Base-by-base conservation (phyloP, 2,888 invertebrate species). In the Eupithecia insigniata region DNA sequence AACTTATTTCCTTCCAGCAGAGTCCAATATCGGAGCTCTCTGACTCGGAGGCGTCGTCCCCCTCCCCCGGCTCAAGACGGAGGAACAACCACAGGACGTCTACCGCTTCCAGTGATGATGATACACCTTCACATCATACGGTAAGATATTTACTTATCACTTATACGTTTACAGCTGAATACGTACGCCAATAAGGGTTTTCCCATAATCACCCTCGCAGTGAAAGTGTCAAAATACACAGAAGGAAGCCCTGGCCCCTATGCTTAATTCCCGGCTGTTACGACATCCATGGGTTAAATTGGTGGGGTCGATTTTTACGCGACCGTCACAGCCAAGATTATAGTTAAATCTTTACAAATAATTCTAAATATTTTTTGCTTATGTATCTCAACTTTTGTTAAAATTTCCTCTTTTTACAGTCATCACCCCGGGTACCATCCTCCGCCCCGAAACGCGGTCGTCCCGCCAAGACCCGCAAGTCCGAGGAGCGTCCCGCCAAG, bases 21-120 rank as follows among this genome's bases (percentile, higher is more conserved):
- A 93, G 92, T 82, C 92, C 96, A 74, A 89, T 96, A 72, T 96
- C 96, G 77, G 95, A 95, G 83, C 88, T 96, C 78, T 96, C 96
- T 7, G 96, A 96, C 79, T 95, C 95, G 46, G 94, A 95, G 75
- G 86, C 92, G 70, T 90, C 93, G 32, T 90, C 91, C 58, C 89
- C 90, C 46, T 89, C 92, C 10, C 90, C 92, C 39, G 88, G 84
- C 46, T 79, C 81, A 72, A 83, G 92, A 51, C 84, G 90, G 67
- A 83, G 92, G 70, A 82, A 85, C 67, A 86, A 89, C 43, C 87
- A 87, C 79, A 86, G 91, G 72, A 89, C 91, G 72, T 90, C 95
- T 67, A 88, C 95, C 72, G 91, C 88, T 43, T 93, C 89, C 79
- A 94, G 92, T 81, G 95, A 90, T 82, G 94, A 89, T 67, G 93